These are phyloP conservation scores for Drosophila demipolita DNA, from an alignment of 2,888 invertebrate species.

Conservation along the genomic window DNA sequence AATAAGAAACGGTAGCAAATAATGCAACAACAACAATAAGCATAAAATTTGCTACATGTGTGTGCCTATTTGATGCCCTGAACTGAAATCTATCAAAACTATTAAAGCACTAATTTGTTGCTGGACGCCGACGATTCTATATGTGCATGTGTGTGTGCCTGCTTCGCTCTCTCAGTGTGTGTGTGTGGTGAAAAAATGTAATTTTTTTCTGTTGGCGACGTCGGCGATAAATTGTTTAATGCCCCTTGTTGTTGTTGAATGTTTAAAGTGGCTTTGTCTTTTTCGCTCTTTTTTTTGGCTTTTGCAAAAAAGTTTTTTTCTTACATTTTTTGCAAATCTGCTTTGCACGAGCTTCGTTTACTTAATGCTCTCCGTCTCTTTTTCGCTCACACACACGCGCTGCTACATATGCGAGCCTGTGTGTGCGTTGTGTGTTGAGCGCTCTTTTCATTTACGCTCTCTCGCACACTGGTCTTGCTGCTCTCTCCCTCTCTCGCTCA, in stretches of 20 bases:
- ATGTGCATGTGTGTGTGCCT: conserved; percentile 32
- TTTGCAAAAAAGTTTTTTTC: conserved; percentile 46
- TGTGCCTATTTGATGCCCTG: conserved; percentile 22
- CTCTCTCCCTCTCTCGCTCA: conserved; percentile 31
- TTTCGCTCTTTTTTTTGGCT: conserved; percentile 48
- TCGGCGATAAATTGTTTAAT: conserved; percentile 59
- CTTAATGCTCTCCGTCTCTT: conserved; percentile 58
- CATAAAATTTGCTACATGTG: conserved; percentile 51
- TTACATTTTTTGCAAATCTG: conserved; percentile 63
- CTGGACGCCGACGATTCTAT: conserved; percentile 50
- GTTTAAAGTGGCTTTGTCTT: conserved; percentile 63
- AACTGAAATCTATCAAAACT: conserved; percentile 33
- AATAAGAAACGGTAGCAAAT: conserved; percentile 75
- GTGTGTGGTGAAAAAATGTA: conserved; percentile 63
- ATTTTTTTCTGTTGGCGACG: conserved; percentile 46
- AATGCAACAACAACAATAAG: conserved; percentile 58
- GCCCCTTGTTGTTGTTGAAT: conserved; percentile 52
- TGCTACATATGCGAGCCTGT: conserved; percentile 21
- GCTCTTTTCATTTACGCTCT: conserved; percentile 33
- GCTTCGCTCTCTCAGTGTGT: conserved; percentile 26
- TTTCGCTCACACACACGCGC: conserved; percentile 14
- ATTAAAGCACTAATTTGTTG: conserved; percentile 36
- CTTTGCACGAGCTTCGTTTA: conserved; percentile 75
- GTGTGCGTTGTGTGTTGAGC: background rate
- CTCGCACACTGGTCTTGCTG: conserved; percentile 10